These are phyloP conservation scores for Nebria brevicollis DNA, from an alignment of 2,888 invertebrate genomes.

Conservation along the genomic window DNA sequence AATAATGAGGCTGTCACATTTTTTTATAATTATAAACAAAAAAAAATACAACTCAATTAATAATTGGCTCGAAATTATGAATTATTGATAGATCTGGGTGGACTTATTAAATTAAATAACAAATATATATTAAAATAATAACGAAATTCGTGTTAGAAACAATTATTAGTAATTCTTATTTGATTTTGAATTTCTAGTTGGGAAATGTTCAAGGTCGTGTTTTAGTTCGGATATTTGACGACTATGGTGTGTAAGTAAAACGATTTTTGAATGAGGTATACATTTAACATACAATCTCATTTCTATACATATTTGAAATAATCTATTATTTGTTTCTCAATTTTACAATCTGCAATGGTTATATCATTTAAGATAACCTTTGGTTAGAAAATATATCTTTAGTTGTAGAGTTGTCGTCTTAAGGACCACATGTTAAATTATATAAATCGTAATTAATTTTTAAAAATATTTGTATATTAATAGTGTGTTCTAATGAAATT, in stretches of 20 bases:
- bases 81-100: no score
- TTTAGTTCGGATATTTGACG: neutral
- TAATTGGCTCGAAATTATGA: no score
- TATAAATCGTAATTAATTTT: neutral
- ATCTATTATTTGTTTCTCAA: constrained; percentile 12
- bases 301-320: neutral
- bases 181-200: no score
- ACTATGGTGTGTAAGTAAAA: neutral
- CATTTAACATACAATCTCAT: neutral
- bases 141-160: no score
- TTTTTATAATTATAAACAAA: no score
- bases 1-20: no score
- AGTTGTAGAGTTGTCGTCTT: constrained; percentile 21
- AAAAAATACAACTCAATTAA: no score
- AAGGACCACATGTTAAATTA: neutral
- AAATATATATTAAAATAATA: no score
- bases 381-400: constrained; percentile 26
- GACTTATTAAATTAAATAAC: no score
- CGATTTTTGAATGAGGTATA: neutral
- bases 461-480: constrained; percentile 3
- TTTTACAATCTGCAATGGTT: constrained; percentile 35
- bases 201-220: neutral
- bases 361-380: constrained; percentile 40
- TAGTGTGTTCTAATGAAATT: neutral
- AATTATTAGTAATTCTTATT: no score